A percentile compares a stretch with the other conserved stretches of the same genome.
Conservation (phyloP, 2,113 vertebrate genomes). For the Atrichornis clamosus region DNA sequence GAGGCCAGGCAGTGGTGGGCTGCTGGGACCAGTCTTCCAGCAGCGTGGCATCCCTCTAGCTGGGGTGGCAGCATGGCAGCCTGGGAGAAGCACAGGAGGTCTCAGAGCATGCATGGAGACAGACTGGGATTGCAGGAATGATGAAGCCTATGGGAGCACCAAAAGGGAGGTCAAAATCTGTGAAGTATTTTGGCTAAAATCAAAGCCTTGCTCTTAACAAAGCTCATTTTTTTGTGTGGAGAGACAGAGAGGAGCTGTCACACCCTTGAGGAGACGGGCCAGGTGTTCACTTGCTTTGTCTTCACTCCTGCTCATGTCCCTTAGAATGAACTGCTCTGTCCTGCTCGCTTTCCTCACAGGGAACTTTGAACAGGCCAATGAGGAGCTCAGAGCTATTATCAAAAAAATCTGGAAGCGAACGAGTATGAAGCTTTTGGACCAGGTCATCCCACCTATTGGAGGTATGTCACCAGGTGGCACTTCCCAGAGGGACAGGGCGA, state of each 20-base stretch:
- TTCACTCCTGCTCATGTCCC: background rate
- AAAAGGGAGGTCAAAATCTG: background rate
- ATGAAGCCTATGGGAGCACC: background rate
- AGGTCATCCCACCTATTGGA: conserved; percentile 97
- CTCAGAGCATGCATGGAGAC: rapidly evolving
- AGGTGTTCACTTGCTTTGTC: background rate
- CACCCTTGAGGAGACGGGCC: background rate
- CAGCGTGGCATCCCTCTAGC: background rate
- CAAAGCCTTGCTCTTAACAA: background rate
- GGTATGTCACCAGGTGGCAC: conserved; percentile 62
- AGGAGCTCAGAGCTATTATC: conserved; percentile 94
- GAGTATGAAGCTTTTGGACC: conserved; percentile 97
- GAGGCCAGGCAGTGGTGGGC: background rate
- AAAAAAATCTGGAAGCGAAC: conserved; percentile 98
- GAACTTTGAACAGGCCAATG: conserved; percentile 95
- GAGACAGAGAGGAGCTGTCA: background rate
- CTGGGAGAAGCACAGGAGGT: background rate
- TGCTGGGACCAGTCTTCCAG: background rate
- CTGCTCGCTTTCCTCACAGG: conserved; percentile 66
- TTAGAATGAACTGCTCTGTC: background rate
- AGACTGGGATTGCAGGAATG: background rate
- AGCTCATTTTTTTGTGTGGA: background rate
- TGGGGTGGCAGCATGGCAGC: background rate
- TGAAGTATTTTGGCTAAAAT: background rate
- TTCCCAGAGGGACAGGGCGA: background rate